Conservation (phyloP, 2,888 invertebrate genomes). For the Thereva unica region DNA sequence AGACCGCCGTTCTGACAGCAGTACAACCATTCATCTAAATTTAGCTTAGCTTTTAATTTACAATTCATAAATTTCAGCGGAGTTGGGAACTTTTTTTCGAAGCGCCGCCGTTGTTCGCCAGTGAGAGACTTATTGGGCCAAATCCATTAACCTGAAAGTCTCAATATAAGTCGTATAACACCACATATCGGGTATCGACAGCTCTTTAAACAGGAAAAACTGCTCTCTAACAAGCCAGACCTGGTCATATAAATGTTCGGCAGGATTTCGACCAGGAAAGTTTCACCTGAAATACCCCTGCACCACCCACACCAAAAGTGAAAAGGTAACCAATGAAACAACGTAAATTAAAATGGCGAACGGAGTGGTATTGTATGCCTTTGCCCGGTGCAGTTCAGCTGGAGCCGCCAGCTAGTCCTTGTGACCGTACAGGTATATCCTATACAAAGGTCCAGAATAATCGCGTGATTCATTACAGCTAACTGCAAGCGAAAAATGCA, state of each 20-base stretch:
- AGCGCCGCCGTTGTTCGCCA: conserved; percentile 9
- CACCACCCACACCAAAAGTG: no score
- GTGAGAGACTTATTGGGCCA: conserved; percentile 7
- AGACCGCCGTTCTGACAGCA: no score
- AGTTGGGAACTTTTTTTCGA: neutral
- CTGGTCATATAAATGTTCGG: neutral
- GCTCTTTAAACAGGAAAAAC: conserved; percentile 20
- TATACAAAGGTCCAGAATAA: conserved; percentile 18
- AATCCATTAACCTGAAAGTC: conserved; percentile 34
- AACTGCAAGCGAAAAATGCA: conserved; percentile 29
- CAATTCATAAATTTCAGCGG: conserved; percentile 25
- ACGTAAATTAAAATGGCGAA: conserved; percentile 31
- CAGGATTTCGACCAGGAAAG: neutral
- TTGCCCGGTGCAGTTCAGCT: conserved; percentile 14
- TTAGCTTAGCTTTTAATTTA: conserved; percentile 33
- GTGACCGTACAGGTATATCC: neutral
- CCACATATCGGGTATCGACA: conserved; percentile 17
- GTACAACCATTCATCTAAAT: conserved; percentile 14
- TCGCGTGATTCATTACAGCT: conserved; percentile 29
- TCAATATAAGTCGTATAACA: neutral
- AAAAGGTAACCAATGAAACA: neutral
- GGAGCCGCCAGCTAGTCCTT: conserved; percentile 9
- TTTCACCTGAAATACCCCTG: conserved; percentile 5
- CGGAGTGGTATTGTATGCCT: neutral
- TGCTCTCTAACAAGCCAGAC: conserved; percentile 11